Evolutionary conservation across 2,888 invertebrate species (phyloP).

Genomic region (Timema podura): DNA sequence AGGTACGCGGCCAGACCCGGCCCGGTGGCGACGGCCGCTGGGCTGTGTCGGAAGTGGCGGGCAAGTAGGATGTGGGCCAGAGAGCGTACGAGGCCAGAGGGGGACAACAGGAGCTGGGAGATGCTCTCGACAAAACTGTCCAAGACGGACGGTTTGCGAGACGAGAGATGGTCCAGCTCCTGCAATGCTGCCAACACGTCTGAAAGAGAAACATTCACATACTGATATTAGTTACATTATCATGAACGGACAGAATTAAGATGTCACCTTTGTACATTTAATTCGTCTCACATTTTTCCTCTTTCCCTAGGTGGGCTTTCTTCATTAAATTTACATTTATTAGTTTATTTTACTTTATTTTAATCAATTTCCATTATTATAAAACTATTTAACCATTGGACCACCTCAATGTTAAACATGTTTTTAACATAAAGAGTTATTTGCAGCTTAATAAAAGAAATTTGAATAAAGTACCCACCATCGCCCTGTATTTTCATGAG

Average conservation of each 20-base stretch:
- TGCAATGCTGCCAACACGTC: constrained; percentile 63
- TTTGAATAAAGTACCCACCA: constrained; percentile 38
- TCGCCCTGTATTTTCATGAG: constrained; percentile 45
- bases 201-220: constrained; percentile 33
- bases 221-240: constrained; percentile 19
- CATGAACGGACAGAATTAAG: too few relatives aligned
- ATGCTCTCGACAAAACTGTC: constrained; percentile 61
- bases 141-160: constrained; percentile 63
- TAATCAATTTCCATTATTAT: too few relatives aligned
- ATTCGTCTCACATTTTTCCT: too few relatives aligned
- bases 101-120: constrained; percentile 60
- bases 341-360: too few relatives aligned
- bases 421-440: constrained; percentile 20
- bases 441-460: constrained; percentile 10
- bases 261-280: too few relatives aligned
- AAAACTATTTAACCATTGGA: too few relatives aligned
- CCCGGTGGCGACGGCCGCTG: constrained; percentile 47
- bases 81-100: constrained; percentile 59
- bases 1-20: constrained; percentile 71
- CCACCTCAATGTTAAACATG: too few relatives aligned
- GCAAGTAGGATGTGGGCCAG: constrained; percentile 70
- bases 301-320: too few relatives aligned
- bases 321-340: too few relatives aligned
- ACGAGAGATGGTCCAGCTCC: constrained; percentile 70
- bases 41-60: constrained; percentile 65